phyloP scores from a whole-genome alignment of 2,888 invertebrate genomes.

The Dyspetes luteomarginatus region DNA sequence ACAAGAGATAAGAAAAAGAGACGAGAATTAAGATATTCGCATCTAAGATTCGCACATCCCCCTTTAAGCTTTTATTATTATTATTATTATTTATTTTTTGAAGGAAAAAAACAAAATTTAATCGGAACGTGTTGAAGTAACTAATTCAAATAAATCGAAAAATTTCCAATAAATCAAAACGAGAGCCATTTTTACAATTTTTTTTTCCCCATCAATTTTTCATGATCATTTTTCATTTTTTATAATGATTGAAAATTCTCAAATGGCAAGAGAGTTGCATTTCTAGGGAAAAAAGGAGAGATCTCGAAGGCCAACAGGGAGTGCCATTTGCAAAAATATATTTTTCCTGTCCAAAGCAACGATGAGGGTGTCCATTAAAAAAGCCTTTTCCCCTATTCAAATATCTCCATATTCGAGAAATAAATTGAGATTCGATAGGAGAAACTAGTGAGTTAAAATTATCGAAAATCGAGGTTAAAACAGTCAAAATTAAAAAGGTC shows the following conservation, averaged over 20 bases:
- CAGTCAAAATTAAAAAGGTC: no score
- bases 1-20: slow-evolving; percentile 30
- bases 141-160: no score
- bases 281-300: not conserved
- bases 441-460: no score
- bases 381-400: not conserved
- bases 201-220: not conserved
- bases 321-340: not conserved
- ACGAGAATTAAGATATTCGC: not conserved
- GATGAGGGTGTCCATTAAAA: not conserved
- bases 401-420: not conserved
- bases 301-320: slow-evolving; percentile 42
- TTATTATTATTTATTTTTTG: not conserved
- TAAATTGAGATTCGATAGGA: not conserved
- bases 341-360: not conserved
- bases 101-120: no score
- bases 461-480: no score
- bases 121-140: no score
- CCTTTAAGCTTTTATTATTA: not conserved
- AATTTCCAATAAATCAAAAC: not conserved
- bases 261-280: slow-evolving; percentile 41
- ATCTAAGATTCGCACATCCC: not conserved
- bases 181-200: not conserved
- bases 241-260: not conserved
- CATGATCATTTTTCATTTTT: not conserved